Conservation (phyloP, 1,140 invertebrate genomes). For the Bombus polaris region DNA sequence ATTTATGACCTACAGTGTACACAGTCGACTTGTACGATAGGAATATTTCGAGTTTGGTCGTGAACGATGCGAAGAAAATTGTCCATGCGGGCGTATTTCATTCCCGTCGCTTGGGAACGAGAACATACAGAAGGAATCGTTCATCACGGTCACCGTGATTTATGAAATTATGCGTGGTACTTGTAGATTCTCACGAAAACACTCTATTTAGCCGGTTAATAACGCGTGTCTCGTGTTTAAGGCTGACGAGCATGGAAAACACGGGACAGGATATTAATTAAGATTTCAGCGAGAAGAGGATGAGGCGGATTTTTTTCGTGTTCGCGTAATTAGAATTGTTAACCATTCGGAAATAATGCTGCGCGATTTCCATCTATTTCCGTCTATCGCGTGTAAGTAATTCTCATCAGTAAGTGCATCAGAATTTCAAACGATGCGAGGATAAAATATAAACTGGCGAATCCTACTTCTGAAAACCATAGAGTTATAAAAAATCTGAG, state of each 20-base stretch:
- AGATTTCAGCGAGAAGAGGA: not conserved
- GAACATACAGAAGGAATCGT: constrained; percentile 41
- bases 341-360: not conserved
- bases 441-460: not conserved
- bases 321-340: not conserved
- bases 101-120: constrained; percentile 15
- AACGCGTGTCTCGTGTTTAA: not conserved
- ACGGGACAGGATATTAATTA: not conserved
- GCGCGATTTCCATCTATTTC: not conserved
- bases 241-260: not conserved
- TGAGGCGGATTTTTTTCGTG: not conserved
- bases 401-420: no score
- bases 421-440: not conserved
- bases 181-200: constrained; percentile 22
- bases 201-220: constrained; percentile 11
- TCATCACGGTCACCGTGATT: constrained; percentile 61
- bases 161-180: constrained; percentile 57
- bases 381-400: not conserved
- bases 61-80: constrained; percentile 26
- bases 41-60: constrained; percentile 6
- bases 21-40: not conserved
- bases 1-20: not conserved
- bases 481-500: not conserved
- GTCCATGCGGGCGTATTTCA: constrained; percentile 38
- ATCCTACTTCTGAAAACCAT: not conserved